These are phyloP conservation scores for Bryconaethiops microstoma DNA, from an alignment of 2,797 vertebrate species.

Conservation along the genomic window DNA sequence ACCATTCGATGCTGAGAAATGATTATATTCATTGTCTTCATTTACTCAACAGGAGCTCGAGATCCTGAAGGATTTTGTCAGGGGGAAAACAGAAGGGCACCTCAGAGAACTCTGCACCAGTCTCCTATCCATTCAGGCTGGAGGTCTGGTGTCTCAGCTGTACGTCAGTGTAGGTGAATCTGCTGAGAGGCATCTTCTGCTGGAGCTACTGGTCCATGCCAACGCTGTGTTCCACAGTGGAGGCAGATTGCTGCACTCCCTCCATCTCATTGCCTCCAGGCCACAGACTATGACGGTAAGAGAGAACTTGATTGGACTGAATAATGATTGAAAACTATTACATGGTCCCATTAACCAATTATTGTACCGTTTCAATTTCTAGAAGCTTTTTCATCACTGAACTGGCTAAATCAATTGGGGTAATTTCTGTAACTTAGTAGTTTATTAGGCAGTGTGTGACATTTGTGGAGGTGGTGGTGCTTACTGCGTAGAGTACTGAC, in stretches of 20 bases:
- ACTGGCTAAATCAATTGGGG: too few relatives aligned
- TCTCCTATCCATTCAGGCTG: slow-evolving; percentile 66
- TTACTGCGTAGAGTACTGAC: too few relatives aligned
- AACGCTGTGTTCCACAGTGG: slow-evolving; percentile 67
- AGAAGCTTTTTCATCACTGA: too few relatives aligned
- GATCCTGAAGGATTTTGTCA: slow-evolving; percentile 57
- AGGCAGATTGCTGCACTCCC: slow-evolving; percentile 63
- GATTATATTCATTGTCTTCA: not conserved
- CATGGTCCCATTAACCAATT: too few relatives aligned
- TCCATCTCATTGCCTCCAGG: slow-evolving; percentile 66
- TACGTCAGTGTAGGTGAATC: not conserved
- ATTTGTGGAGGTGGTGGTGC: too few relatives aligned
- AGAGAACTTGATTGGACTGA: not conserved
- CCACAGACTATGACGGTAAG: slow-evolving; percentile 65
- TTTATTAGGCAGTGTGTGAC: too few relatives aligned
- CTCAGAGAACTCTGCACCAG: slow-evolving; percentile 65
- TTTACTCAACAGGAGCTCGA: slow-evolving; percentile 56
- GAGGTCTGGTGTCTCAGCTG: slow-evolving; percentile 53
- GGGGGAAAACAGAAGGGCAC: slow-evolving; percentile 18
- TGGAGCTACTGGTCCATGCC: slow-evolving; percentile 77
- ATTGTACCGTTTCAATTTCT: too few relatives aligned
- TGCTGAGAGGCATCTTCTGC: slow-evolving; percentile 59
- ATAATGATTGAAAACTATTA: too few relatives aligned
- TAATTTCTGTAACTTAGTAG: too few relatives aligned
- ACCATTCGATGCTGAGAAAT: not conserved